Base-by-base conservation (phyloP, 2,113 vertebrate species). In the Rhizomys pruinosus region DNA sequence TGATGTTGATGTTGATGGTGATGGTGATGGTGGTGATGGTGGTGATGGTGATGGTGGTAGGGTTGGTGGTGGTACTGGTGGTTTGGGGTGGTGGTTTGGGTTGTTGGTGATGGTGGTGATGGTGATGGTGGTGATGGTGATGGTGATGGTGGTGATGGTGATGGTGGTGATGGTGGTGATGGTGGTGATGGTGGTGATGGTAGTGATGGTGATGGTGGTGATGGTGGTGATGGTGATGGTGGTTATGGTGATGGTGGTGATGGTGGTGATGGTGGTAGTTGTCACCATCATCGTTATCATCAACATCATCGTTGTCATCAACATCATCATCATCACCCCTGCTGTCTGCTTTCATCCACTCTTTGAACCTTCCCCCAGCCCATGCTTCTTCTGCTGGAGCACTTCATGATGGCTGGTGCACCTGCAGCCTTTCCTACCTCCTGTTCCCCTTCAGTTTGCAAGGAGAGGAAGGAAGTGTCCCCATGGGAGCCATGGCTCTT, bases 221-320 rank as follows among this genome's bases (percentile, higher is more conserved):
- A 8, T 52, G 11, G 47, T 52, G 47, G 47, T 52, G 47, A 52
- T 52, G 47, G 11, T 52, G 47, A 11, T 52, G 47, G 47, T 52
- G 47, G 47, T 52, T n/a, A n/a, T n/a, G n/a, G 47, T 52, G 47
- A 11, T 52, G 47, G 47, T 7, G 47, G 47, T 52, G n/a, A n/a
- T n/a, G n/a, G n/a, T n/a, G n/a, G 47, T 52, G 47, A 11, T 52
- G 47, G 47, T 7, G 47, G 47, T 52, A 11, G 6, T 52, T 7
- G 22, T 16, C 59, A 61, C 59, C 22, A 22, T 61, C 59, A 52
- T 52, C 59, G 8, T 61, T 4, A 16, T 61, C 16, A 69, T 17
- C 5, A 22, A 19, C 42, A 4, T 12, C 9, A 23, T 4, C 1
- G n/a, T n/a, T n/a, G n/a, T n/a, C n/a, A n/a, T n/a, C n/a, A n/a